Conservation (phyloP, 2,888 invertebrate genomes). For the Trichopria drosophilae region DNA sequence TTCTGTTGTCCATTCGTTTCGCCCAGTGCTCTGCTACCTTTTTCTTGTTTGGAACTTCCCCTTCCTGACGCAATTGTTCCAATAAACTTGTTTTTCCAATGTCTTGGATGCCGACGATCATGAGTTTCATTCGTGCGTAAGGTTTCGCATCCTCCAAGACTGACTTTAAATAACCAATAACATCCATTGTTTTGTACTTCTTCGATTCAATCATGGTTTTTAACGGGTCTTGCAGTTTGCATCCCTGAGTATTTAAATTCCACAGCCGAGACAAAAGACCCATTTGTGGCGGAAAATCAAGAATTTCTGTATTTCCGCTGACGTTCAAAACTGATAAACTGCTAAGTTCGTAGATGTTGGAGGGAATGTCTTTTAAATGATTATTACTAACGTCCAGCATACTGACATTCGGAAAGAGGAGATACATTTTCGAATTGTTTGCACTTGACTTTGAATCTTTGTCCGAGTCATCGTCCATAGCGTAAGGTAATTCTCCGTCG, state of each 20-base stretch:
- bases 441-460: constrained; percentile 49
- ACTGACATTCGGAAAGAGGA: constrained; percentile 90
- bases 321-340: constrained; percentile 93
- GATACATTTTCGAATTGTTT: constrained; percentile 51
- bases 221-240: constrained; percentile 83
- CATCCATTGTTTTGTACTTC: constrained; percentile 93
- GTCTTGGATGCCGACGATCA: constrained; percentile 91
- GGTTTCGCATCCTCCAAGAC: constrained; percentile 87
- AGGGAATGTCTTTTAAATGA: constrained; percentile 71
- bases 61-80: constrained; percentile 85
- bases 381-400: constrained; percentile 95
- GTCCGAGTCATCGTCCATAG: constrained; percentile 61
- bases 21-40: constrained; percentile 85
- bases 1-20: constrained; percentile 90
- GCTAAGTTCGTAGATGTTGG: constrained; percentile 79
- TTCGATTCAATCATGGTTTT: constrained; percentile 89
- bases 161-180: constrained; percentile 88
- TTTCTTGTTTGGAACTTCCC: constrained; percentile 71
- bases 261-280: constrained; percentile 91
- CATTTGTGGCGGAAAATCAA: constrained; percentile 91
- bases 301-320: constrained; percentile 81
- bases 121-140: constrained; percentile 93
- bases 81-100: constrained; percentile 88
- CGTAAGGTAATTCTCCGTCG: constrained; percentile 67
- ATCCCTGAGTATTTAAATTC: constrained; percentile 92